Evolutionary conservation across 2,888 invertebrate genomes (phyloP), one percentile per base, ranked within the genome.

Genomic region (Lasioglossum villosulum): DNA sequence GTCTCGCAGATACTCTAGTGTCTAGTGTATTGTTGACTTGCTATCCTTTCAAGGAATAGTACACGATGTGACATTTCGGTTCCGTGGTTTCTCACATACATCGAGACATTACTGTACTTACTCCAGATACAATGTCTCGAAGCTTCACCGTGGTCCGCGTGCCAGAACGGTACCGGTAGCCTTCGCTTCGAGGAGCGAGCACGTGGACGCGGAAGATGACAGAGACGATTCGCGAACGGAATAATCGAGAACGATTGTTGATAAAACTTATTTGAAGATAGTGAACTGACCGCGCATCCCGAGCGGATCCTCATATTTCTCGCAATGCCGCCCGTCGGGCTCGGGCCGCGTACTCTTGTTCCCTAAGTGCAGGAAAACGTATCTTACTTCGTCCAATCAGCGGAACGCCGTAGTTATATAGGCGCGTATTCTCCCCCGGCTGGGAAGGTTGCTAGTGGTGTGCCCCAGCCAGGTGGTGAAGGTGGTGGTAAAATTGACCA

Each of bases 381-480:
- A 92, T 92, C 91, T 94, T 92, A 95, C 95, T 95, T 95, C 93
- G 93, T 90, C 92, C 95, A 95, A 95, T 95, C 93, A 94, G 93
- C 92, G 95, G 94, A 95, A 95, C 95, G 94, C 87, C 93, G 94
- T 91, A 89, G 95, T 95, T 95, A 94, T 95, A 95, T 95, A 95
- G 95, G 94, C 93, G 91, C 94, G 94, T 93, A 94, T 94, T 92
- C 93, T 94, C 93, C 94, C 94, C 93, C 92, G 75, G 79, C 59
- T 80, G 68, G 84, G 75, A 73, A 86, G 86, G 63, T 83, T 52
- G 70, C 66, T 37, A n/a, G 70, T 88, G 87, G 88, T 86, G 83
- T 72, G 83, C n/a, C 80, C 78, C 80, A 89, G 88, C 88, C 91
- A 90, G 82, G 84, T 83, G 86, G 84, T 75, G 88, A 91, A 91